A percentile compares a stretch with the other conserved stretches of the same genome.
Conservation (phyloP, 30 jellyfish, hydroid and myxozoan genomes). For the Hydractinia echinata region DNA sequence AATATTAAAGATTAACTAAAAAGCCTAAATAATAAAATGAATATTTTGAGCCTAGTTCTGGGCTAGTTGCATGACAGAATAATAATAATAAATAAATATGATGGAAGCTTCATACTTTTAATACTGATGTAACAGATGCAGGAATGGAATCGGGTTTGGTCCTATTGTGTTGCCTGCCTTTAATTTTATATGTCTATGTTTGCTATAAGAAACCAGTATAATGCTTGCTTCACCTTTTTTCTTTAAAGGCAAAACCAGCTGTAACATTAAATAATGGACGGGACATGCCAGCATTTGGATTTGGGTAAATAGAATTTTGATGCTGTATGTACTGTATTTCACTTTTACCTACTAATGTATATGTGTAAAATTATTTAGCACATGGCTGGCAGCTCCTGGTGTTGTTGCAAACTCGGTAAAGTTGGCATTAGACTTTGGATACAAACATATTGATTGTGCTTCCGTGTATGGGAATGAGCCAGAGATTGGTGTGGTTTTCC, state of each 20-base stretch:
- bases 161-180: too few relatives aligned
- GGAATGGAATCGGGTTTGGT: too few relatives aligned
- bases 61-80: too few relatives aligned
- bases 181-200: too few relatives aligned
- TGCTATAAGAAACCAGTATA: not conserved
- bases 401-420: constrained; percentile 78
- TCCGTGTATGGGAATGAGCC: constrained; percentile 65
- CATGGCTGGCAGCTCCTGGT: constrained; percentile 78
- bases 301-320: constrained; percentile 53
- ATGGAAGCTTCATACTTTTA: too few relatives aligned
- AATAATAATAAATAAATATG: too few relatives aligned
- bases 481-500: constrained; percentile 73
- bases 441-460: constrained; percentile 95
- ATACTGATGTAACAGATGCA: too few relatives aligned
- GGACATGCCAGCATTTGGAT: constrained; percentile 72
- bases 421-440: constrained; percentile 73
- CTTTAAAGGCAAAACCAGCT: constrained; percentile 26
- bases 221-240: not conserved
- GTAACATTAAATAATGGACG: constrained; percentile 65
- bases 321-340: too few relatives aligned
- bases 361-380: constrained; percentile 29
- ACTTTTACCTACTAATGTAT: not conserved
- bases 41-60: too few relatives aligned
- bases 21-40: too few relatives aligned
- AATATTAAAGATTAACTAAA: too few relatives aligned